phyloP scores from a whole-genome alignment of 2,113 vertebrate species.

The Ictalurus punctatus region DNA sequence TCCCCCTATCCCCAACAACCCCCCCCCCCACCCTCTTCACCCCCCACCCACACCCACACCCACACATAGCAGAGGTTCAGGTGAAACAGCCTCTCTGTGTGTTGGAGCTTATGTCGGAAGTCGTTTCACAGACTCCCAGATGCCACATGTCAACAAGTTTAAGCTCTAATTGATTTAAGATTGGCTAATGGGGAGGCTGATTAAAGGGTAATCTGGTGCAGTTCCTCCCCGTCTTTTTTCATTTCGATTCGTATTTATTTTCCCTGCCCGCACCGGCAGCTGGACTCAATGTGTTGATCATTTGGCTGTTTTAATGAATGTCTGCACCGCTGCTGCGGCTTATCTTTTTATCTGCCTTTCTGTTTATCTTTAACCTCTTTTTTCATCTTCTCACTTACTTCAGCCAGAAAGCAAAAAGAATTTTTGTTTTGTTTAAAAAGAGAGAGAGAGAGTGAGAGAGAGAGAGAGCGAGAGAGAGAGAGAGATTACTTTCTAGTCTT shows the following conservation, averaged over 20 bases:
- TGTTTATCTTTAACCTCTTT: slow-evolving; percentile 70
- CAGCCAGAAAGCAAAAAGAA: slow-evolving; percentile 33
- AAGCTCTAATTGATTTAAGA: slow-evolving; percentile 58
- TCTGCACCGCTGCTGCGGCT: slow-evolving; percentile 50
- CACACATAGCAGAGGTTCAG: neutral
- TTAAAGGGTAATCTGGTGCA: slow-evolving; percentile 63
- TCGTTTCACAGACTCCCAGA: slow-evolving; percentile 55
- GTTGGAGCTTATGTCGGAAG: slow-evolving; percentile 54
- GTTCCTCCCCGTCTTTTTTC: slow-evolving; percentile 57
- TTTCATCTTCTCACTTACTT: slow-evolving; percentile 50
- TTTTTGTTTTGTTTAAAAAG: neutral
- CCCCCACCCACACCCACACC: slow-evolving; percentile 31
- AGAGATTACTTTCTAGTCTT: neutral
- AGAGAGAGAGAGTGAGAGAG: neutral
- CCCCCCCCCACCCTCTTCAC: neutral
- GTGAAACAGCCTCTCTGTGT: slow-evolving; percentile 38
- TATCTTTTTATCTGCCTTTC: slow-evolving; percentile 55
- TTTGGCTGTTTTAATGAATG: slow-evolving; percentile 59
- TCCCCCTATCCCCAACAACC: slow-evolving; percentile 26
- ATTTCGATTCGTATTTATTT: slow-evolving; percentile 64
- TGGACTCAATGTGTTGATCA: slow-evolving; percentile 69
- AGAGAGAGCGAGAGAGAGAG: too few relatives aligned
- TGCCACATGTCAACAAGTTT: slow-evolving; percentile 57
- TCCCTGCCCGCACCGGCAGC: slow-evolving; percentile 67
- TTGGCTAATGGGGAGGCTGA: slow-evolving; percentile 61